Base-by-base conservation (phyloP, 2,888 invertebrate species). In the Monochamus alternatus region DNA sequence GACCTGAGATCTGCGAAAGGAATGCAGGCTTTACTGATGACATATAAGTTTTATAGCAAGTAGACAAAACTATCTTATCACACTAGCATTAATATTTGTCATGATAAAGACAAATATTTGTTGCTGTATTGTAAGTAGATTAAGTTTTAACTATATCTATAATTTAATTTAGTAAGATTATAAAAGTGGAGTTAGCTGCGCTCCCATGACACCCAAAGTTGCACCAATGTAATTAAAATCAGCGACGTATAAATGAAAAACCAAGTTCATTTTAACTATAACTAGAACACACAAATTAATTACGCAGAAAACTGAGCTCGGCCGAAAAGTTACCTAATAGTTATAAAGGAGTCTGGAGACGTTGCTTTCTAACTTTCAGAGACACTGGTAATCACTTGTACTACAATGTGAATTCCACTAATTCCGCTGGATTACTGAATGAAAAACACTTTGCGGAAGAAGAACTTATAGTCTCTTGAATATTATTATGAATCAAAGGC, bases 401-500 rank as follows among this genome's bases (percentile, higher is more conserved):
- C 73, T 47, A 73, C 73, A 66, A 66, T 66, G 59, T n/a, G 31
- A 65, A 72, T 72, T 73, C 32, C 47, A 66, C 58, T 73, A 58
- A 65, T 66, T 38, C 38, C 38, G 7, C 38, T 73, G 66, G 59
- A 66, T 73, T 73, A 59, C 47, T 59, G 66, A 59, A 10, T 47
- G 59, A 60, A 51, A 62, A 69, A 62, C 60, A 69, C 47, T 69
- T 69, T 62, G 44, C 51, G 60, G 10, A 12, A 59, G 44, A 69
- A n/a, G 47, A 69, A 60, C 60, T 69, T 69, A 67, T 55, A 67
- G 58, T 38, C 58, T 68, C 59, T 43, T 68, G 68, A 68, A 55
- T 52, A 14, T 1, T 51, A 64, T 64, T 55, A 55, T 55, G 14
- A n/a, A 55, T 55, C 55, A 55, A n/a, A 3, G 3, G 55, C 55